phyloP scores from a whole-genome alignment of 1,140 invertebrate genomes.

The Agrilus planipennis region DNA sequence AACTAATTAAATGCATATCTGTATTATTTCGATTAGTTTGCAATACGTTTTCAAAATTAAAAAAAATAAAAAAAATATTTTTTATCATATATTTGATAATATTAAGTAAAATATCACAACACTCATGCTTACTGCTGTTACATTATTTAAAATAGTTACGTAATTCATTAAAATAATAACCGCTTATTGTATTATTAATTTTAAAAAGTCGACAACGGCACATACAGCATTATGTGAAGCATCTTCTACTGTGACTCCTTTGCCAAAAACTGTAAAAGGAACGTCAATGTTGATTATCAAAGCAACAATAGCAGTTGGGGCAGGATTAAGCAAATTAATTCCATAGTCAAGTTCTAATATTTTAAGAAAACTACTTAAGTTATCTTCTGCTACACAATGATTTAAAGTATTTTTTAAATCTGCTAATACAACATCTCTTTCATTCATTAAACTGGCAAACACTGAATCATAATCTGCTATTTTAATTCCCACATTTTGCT shows the following conservation, averaged over 20 bases:
- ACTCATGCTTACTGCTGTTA: no score
- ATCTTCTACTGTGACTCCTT: slow-evolving; percentile 10
- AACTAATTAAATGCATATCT: no score
- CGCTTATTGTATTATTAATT: no score
- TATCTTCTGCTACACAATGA: slow-evolving; percentile 12
- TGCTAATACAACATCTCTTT: slow-evolving; percentile 14
- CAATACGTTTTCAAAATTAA: no score
- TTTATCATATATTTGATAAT: no score
- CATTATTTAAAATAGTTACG: no score
- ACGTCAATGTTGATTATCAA: slow-evolving; percentile 17
- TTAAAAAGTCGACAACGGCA: no score
- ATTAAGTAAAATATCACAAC: no score
- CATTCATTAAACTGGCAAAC: slow-evolving; percentile 16
- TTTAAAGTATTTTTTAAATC: slow-evolving; percentile 10
- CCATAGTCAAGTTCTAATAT: slow-evolving; percentile 16
- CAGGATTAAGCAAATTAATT: slow-evolving; percentile 10
- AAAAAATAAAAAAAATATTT: no score
- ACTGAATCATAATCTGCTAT: slow-evolving; percentile 13
- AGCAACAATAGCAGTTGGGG: slow-evolving; percentile 3
- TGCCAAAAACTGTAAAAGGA: slow-evolving; percentile 17
- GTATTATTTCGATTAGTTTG: no score
- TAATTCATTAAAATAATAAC: no score
- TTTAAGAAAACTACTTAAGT: slow-evolving; percentile 15
- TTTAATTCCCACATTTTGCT: slow-evolving; percentile 17
- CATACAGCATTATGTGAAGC: slow-evolving; percentile 2